Base-by-base conservation (phyloP, 2,113 vertebrate genomes). In the Chloroceryle aenea region DNA sequence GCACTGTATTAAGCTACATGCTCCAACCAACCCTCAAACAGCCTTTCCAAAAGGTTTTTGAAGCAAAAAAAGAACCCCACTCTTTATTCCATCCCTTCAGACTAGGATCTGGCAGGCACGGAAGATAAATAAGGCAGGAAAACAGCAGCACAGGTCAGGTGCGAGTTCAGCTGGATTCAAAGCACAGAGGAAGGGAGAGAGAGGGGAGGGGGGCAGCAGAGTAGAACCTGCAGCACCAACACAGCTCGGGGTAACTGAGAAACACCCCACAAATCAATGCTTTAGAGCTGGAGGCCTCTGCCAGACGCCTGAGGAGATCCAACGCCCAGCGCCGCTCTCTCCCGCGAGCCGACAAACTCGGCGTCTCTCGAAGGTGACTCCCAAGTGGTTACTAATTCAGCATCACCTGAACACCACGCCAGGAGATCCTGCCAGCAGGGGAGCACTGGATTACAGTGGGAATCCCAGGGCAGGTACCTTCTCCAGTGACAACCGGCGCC, bases 261-360 rank as follows among this genome's bases (percentile, higher is more conserved):
- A 8, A 2, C 26, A n/a, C 38, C 34, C 43, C 38, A 22, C 8
- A 29, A 36, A 62, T 7, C 10, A 2, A 1, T 7, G 16, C 45
- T 43, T 7, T 15, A 29, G 74, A 34, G 36, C 30, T 5, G 1
- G 15, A 74, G 61, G 45, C 18, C 15, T 75, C 5, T 48, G 69
- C 16, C 23, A 19, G 20, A 56, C 0, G 0, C 0, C 0, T 16
- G 13, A 29, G 25, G 58, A 42, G 23, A 43, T 38, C 36, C 25
- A 25, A 17, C 0, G 9, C 7, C 30, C 61, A 48, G 12, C 0
- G 0, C 2, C 5, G 13, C 26, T 50, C 12, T 4, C 16, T 12
- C 32, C 43, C 19, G 50, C 0, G 7, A 69, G 38, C 7, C 23
- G 18, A 62, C 15, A 13, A 50, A n/a, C 30, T 38, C 47, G 6